Evolutionary conservation across 30 jellyfish, hydroid and myxozoan species (phyloP), one percentile per base, ranked within the genome.

Genomic region (Aurelia coerulea): DNA sequence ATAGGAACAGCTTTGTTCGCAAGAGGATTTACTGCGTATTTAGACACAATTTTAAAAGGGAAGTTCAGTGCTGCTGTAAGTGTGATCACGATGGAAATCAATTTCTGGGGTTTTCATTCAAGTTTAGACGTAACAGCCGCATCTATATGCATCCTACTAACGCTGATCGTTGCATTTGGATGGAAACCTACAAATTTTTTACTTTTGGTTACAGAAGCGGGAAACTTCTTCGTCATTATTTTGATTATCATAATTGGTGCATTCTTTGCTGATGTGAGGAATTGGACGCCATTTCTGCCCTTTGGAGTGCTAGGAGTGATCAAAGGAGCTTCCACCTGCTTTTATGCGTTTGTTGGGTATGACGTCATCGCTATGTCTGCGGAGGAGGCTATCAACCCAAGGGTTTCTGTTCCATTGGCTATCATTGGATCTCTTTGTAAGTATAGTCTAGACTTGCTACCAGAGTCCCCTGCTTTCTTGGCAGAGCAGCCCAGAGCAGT

Each of bases 1-100:
- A 93, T 93, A 23, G 98, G 98, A 68, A 91, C 92, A 1, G 97
- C 98, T 49, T 74, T 94, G 10, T 74, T 86, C 60, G 98, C 97
- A 18, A 84, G 97, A 3, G 98, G 93, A 7, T 70, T 88, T 32
- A 86, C 91, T 15, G 97, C 95, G n/a, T 86, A 89, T 69, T 34
- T 93, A 2, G 93, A 93, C 63, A 23, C 93, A 16, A 37, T 93
- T 3, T 80, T 93, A 2, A 60, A 80, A 50, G 96, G 96, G 5
- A 64, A 41, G 17, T 59, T 88, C 9, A 60, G 75, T 19, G 76
- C 49, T 31, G 78, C 54, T 13, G 65, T 97, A 3, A 33, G 51
- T n/a, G 23, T 53, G 12, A 16, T 85, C 0, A 33, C 71, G 74
- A 82, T 93, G 31, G 91, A 88, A 8, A 65, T 91, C 17, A 34